These are phyloP conservation scores for Platichthys flesus DNA, from an alignment of 2,113 vertebrate species.

Conservation along the genomic window DNA sequence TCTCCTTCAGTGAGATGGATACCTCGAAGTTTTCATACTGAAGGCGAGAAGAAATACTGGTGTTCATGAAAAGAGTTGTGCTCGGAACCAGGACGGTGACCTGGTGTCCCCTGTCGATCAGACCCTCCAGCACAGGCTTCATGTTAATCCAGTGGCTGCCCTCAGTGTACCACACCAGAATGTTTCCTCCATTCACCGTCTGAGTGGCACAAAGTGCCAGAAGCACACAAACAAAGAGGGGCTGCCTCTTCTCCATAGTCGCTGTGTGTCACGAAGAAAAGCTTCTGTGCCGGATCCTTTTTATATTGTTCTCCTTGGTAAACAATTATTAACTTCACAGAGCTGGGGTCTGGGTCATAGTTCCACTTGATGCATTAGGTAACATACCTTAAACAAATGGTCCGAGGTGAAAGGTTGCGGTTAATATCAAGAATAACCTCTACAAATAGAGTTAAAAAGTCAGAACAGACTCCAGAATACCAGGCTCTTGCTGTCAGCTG, in stretches of 20 bases:
- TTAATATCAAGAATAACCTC: too few species aligned
- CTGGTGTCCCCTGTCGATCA: conserved; percentile 75
- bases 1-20: conserved; percentile 28
- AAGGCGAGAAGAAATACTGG: conserved; percentile 44
- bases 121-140: conserved; percentile 73
- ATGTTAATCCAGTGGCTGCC: conserved; percentile 87
- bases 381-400: not conserved
- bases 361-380: conserved; percentile 6
- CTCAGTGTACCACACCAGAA: conserved; percentile 84
- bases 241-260: conserved; percentile 44
- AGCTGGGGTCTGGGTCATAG: conserved; percentile 30
- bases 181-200: conserved; percentile 70
- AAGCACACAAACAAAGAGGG: conserved; percentile 37
- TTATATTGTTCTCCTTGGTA: not conserved
- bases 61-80: conserved; percentile 44
- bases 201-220: conserved; percentile 65
- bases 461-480: not conserved
- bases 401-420: too few species aligned
- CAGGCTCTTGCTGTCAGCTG: not conserved
- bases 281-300: not conserved
- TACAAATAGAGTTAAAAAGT: not conserved
- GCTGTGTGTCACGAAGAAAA: not conserved
- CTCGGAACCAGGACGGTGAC: conserved; percentile 78
- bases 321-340: conserved; percentile 61
- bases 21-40: conserved; percentile 59